Conservation (phyloP, 2,113 vertebrate species). For the Colius striatus region DNA sequence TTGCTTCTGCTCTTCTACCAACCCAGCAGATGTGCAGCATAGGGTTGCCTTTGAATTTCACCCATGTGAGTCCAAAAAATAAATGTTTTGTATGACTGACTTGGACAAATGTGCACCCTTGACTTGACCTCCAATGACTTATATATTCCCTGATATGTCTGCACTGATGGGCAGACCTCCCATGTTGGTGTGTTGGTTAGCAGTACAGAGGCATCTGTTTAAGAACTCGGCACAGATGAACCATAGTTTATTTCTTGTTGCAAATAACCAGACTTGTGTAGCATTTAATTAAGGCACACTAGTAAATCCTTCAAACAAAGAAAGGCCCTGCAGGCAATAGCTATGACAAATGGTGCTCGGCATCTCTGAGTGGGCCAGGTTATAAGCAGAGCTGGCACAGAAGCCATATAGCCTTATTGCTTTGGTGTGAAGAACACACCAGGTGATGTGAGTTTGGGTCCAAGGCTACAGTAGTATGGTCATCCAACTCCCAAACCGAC, state of each 20-base stretch:
- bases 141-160: background rate
- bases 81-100: background rate
- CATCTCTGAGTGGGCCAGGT: background rate
- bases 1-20: background rate
- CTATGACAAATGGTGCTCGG: background rate
- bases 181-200: background rate
- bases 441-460: background rate
- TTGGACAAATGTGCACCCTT: background rate
- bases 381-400: background rate
- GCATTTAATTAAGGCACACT: background rate
- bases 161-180: background rate
- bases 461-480: background rate
- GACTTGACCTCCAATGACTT: background rate
- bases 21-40: accelerated
- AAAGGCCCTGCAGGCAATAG: background rate
- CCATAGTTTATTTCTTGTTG: background rate
- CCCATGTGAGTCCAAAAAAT: accelerated
- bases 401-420: background rate
- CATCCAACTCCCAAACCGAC: background rate
- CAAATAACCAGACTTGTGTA: background rate
- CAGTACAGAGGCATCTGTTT: background rate
- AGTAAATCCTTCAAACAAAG: background rate
- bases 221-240: background rate
- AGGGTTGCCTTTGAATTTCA: background rate
- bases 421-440: background rate